Percentiles rank a stretch among this genome's conserved stretches.
Conservation (phyloP, 2,888 invertebrate genomes). For the Drosophila robusta region DNA sequence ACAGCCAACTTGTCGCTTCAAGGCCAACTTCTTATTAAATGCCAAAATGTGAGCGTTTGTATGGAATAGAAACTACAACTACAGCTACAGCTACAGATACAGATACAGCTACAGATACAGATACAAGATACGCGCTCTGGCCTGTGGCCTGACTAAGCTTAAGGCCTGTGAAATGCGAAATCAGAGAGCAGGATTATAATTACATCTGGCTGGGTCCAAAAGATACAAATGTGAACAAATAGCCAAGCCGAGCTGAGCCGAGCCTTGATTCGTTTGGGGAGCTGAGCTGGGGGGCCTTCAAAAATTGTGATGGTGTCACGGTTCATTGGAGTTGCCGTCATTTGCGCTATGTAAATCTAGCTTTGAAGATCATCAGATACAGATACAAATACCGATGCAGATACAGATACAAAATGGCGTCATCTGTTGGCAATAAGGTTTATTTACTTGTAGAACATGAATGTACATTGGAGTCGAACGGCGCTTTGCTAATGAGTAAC, state of each 20-base stretch:
- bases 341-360: conserved; percentile 44
- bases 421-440: conserved; percentile 42
- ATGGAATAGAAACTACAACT: conserved; percentile 47
- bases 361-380: conserved; percentile 28
- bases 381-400: not conserved
- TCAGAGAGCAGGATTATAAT: conserved; percentile 46
- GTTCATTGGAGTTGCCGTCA: conserved; percentile 54
- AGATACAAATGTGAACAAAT: too few species aligned
- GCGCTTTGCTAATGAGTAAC: conserved; percentile 66
- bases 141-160: not conserved
- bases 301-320: conserved; percentile 28
- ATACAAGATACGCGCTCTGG: conserved; percentile 20
- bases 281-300: conserved; percentile 10
- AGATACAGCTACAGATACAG: conserved; percentile 14
- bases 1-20: conserved; percentile 64
- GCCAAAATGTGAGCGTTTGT: conserved; percentile 72
- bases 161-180: conserved; percentile 3
- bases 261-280: too few species aligned
- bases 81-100: conserved; percentile 25
- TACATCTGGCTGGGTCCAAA: conserved; percentile 27
- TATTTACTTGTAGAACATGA: conserved; percentile 29
- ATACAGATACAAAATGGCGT: conserved; percentile 64
- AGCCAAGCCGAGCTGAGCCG: too few species aligned
- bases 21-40: conserved; percentile 80
- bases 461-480: conserved; percentile 38